phyloP scores from a whole-genome alignment of 2,888 invertebrate species.

The Azorinus chamasolen region DNA sequence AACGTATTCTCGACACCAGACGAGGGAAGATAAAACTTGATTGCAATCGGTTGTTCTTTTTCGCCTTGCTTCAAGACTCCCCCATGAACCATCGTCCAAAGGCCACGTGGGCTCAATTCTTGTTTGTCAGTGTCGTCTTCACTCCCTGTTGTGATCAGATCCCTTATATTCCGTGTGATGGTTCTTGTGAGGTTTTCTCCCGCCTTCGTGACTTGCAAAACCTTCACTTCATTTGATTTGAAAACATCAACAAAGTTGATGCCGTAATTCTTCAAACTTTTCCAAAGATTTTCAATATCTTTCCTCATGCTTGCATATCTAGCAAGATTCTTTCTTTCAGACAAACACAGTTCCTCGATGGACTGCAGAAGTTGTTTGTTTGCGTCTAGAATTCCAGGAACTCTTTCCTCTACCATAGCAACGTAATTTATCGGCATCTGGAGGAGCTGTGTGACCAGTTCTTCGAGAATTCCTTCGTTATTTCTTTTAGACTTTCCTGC shows the following conservation, averaged over 20 bases:
- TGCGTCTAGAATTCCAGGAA: constrained; percentile 69
- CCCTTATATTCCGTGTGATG: constrained; percentile 9
- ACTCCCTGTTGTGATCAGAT: constrained; percentile 3
- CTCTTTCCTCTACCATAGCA: constrained; percentile 44
- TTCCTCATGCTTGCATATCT: constrained; percentile 68
- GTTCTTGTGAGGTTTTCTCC: constrained; percentile 35
- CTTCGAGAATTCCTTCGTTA: constrained; percentile 31
- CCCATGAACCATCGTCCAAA: constrained; percentile 65
- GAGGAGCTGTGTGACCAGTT: constrained; percentile 56
- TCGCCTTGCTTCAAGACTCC: constrained; percentile 54
- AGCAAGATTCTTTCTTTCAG: constrained; percentile 45
- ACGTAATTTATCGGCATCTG: constrained; percentile 58
- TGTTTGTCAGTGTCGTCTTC: not conserved
- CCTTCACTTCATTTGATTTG: constrained; percentile 58
- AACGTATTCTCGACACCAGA: constrained; percentile 67
- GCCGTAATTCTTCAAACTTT: constrained; percentile 65
- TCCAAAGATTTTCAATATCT: constrained; percentile 67
- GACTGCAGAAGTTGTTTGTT: constrained; percentile 70
- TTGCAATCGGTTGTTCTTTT: constrained; percentile 55
- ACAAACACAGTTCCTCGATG: constrained; percentile 54
- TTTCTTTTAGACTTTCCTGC: not conserved
- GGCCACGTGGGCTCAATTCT: constrained; percentile 37
- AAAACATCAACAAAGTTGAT: constrained; percentile 70
- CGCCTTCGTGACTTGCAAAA: constrained; percentile 34
- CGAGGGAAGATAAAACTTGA: constrained; percentile 67